Percentiles rank a stretch among this genome's conserved stretches.
Conservation (phyloP, 2,888 invertebrate genomes). For the Plebejus melissa region DNA sequence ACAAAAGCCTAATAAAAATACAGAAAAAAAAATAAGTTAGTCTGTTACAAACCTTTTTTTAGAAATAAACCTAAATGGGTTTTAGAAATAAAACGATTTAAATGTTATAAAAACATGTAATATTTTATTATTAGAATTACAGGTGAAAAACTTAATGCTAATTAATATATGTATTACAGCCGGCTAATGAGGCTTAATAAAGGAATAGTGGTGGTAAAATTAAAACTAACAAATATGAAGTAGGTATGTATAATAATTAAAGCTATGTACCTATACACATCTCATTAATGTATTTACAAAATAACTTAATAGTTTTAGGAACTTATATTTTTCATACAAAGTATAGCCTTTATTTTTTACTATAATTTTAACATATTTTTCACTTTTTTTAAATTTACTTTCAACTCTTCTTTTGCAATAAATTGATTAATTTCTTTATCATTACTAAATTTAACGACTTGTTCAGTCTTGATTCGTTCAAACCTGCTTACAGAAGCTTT, state of each 20-base stretch:
- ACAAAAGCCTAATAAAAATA: too few relatives aligned
- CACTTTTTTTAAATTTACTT: conserved; percentile 22
- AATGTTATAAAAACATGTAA: too few relatives aligned
- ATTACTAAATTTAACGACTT: conserved; percentile 34
- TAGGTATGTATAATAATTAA: neutral
- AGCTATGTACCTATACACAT: neutral
- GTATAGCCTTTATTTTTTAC: neutral
- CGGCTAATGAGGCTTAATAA: too few relatives aligned
- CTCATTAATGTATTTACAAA: neutral
- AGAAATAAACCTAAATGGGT: too few relatives aligned
- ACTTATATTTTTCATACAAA: too few relatives aligned
- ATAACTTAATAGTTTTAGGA: too few relatives aligned
- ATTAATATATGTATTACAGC: too few relatives aligned
- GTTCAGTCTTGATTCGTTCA: conserved; percentile 41
- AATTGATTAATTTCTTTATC: conserved; percentile 40
- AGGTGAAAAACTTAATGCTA: neutral
- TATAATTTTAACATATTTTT: neutral
- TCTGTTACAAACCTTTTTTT: too few relatives aligned
- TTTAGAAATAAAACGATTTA: too few relatives aligned
- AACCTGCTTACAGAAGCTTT: conserved; percentile 35
- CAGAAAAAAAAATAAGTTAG: too few relatives aligned
- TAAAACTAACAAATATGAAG: neutral
- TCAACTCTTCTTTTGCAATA: conserved; percentile 33
- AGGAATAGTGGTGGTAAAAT: too few relatives aligned
- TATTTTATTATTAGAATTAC: too few relatives aligned